phyloP scores from a whole-genome alignment of 2,888 invertebrate species.

The Noctua fimbriata region DNA sequence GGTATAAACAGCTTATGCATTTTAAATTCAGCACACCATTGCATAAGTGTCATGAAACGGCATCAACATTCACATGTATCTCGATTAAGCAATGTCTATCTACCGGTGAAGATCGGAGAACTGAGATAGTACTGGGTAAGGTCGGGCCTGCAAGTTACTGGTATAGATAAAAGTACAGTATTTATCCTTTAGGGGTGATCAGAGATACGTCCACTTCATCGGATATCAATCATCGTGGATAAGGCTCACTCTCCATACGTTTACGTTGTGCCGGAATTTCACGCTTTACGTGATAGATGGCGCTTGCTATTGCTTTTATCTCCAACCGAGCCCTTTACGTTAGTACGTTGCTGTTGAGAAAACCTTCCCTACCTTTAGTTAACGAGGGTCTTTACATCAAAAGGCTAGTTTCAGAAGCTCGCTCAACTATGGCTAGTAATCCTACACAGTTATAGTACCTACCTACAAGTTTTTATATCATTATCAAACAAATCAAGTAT shows the following conservation, averaged over 20 bases:
- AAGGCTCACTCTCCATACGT: conserved; percentile 48
- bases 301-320: conserved; percentile 49
- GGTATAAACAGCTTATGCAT: conserved; percentile 47
- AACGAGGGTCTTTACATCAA: conserved; percentile 11
- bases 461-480: conserved; percentile 14
- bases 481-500: conserved; percentile 28
- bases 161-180: conserved; percentile 28
- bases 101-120: neutral
- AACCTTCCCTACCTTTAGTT: conserved; percentile 21
- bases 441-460: neutral
- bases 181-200: conserved; percentile 29
- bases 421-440: neutral
- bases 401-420: conserved; percentile 9
- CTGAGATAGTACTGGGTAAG: conserved; percentile 9
- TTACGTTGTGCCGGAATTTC: conserved; percentile 43
- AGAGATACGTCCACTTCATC: conserved; percentile 36
- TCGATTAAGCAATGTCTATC: conserved; percentile 3
- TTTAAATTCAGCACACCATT: conserved; percentile 39
- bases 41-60: conserved; percentile 8
- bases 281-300: conserved; percentile 59
- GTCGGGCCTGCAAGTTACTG: conserved; percentile 20
- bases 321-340: conserved; percentile 29
- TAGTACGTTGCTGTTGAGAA: conserved; percentile 9
- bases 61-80: conserved; percentile 25
- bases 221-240: conserved; percentile 61